Percentiles rank a stretch among this genome's conserved stretches.
These are phyloP conservation scores for Eristalis intricaria DNA, from an alignment of 2,888 invertebrate species.

Conservation along the genomic window DNA sequence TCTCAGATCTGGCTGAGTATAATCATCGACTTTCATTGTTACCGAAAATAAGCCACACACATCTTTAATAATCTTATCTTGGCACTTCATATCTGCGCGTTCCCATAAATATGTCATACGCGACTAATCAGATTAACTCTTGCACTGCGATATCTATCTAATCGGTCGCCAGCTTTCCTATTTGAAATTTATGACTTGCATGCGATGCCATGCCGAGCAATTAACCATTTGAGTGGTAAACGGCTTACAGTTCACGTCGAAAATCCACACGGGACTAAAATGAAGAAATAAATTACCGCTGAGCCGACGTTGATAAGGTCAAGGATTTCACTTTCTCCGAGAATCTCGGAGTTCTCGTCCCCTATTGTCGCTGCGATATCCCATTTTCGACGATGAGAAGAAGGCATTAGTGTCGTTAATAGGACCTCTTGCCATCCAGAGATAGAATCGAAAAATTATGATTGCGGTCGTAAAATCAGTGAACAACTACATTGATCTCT, in stretches of 20 bases:
- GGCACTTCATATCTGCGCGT: constrained; percentile 20
- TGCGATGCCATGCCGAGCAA: constrained; percentile 5
- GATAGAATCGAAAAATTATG: constrained; percentile 57
- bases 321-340: constrained; percentile 45
- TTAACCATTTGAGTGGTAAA: constrained; percentile 8
- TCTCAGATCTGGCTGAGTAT: not conserved
- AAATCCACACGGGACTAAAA: constrained; percentile 9
- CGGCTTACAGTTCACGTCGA: constrained; percentile 15
- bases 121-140: constrained; percentile 4
- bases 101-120: constrained; percentile 11
- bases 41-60: constrained; percentile 21
- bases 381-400: constrained; percentile 25
- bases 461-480: constrained; percentile 65
- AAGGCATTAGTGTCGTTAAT: constrained; percentile 59
- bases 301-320: constrained; percentile 15
- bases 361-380: not conserved
- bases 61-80: not conserved
- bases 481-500: constrained; percentile 53
- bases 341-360: constrained; percentile 12
- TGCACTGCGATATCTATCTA: constrained; percentile 5
- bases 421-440: constrained; percentile 21
- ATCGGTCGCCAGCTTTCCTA: constrained; percentile 1
- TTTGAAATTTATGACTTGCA: constrained; percentile 29
- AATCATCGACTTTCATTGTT: not conserved
- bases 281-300: constrained; percentile 50